phyloP scores from a whole-genome alignment of 1,140 invertebrate species.

The Pogonognathellus flavescens region DNA sequence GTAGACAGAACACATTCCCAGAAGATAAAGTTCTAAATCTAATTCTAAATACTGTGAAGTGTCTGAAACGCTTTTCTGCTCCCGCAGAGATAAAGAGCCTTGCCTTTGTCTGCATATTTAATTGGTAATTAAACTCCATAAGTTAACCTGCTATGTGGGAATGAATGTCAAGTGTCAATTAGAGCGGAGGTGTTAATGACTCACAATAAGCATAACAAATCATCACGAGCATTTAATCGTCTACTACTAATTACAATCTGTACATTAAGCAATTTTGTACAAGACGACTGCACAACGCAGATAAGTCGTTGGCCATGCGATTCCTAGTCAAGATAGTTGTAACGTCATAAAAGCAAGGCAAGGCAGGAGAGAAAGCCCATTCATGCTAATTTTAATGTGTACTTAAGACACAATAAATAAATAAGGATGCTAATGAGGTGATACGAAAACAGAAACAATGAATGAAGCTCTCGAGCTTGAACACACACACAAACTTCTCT shows the following conservation, averaged over 20 bases:
- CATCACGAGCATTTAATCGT: conserved; percentile 27
- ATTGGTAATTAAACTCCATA: conserved; percentile 21
- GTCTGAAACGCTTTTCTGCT: not conserved
- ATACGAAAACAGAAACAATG: conserved; percentile 30
- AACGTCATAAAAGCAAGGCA: not conserved
- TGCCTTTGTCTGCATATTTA: conserved; percentile 5
- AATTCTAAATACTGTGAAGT: too few relatives aligned
- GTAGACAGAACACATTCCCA: too few relatives aligned
- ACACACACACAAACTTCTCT: not conserved
- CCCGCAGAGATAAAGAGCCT: not conserved
- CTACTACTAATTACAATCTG: not conserved
- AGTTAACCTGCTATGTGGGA: not conserved
- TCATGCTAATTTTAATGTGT: not conserved
- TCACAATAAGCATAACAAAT: conserved; percentile 26
- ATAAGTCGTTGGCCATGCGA: conserved; percentile 2
- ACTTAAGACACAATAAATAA: not conserved
- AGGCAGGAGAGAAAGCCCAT: conserved; percentile 5
- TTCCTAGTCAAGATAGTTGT: not conserved
- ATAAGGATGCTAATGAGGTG: conserved; percentile 11
- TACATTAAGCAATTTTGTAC: not conserved
- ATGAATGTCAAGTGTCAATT: conserved; percentile 47
- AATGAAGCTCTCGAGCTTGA: not conserved
- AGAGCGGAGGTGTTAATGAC: conserved; percentile 41
- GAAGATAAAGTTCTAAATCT: too few relatives aligned
- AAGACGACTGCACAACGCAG: not conserved